Base-by-base conservation (phyloP, 1,140 invertebrate species). In the Nephila pilipes region DNA sequence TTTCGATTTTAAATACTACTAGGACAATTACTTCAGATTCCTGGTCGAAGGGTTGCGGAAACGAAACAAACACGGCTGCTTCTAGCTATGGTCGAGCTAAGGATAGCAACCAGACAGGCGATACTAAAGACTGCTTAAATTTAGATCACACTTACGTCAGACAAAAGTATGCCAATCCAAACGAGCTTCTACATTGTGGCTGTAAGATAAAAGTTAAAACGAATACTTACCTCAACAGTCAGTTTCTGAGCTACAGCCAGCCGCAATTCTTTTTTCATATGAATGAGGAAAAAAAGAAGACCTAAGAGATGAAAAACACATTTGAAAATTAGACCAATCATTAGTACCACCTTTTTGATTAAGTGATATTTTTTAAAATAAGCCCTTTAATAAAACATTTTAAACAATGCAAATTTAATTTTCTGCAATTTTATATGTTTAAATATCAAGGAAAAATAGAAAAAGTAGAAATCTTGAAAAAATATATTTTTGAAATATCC, bases 51-150 rank as follows among this genome's bases (percentile, higher is more conserved):
- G n/a, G 10, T 85, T 32, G 54, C 25, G 63, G 90, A 63, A 85
- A 92, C 79, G 38, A 93, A 87, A 87, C 83, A 54, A 92, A 79
- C 46, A 83, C 29, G 57, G 54, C 8, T 69, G n/a, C 29, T 55
- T 63, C n/a, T 85, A 16, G n/a, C 32, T 38, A 36, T 87, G 91
- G 60, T 79, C 69, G 29, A 87, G 83, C 91, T 93, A 93, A 93
- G 91, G 91, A 93, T 93, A 93, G 91, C 91, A 93, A 58, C 91
- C 38, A 93, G 91, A 93, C 91, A 93, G 60, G 83, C 91, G 91
- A 93, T 93, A 93, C 91, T 87, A 93, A 87, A 93, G 60, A 29
- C 81, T 16, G 55, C 91, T 93, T 93, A 93, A 87, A 93, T 93
- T 87, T 93, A 93, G 91, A 87, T 93, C 83, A 69, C 38, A 57